Base-by-base conservation (phyloP, 64 coral and sea anemone species). In the Montipora sp. region DNA sequence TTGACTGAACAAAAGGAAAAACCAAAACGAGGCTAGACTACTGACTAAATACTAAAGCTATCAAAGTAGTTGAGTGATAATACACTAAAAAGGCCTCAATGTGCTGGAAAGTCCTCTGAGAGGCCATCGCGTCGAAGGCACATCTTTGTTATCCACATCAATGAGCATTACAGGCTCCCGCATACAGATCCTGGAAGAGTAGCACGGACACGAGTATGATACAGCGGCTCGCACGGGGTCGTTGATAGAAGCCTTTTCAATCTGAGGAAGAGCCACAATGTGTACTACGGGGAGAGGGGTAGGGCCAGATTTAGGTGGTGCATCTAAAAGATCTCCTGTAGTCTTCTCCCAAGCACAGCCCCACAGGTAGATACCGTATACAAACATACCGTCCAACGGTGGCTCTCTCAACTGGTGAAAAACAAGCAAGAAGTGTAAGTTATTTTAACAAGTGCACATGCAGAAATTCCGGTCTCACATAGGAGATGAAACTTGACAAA, bases 341-440 rank as follows among this genome's bases (percentile, higher is more conserved):
- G 98, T 99, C 80, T 99, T 99, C 80, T 99, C 98, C 98, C 98
- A 99, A 0, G 98, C 98, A 90, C 98, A 99, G 2, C 94, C 98
- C 98, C 98, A 99, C 46, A 99, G 92, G 66, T 96, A 96, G 51
- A 99, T 92, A 48, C 98, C 98, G 53, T 99, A 99, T 4, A 99
- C 89, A 49, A 99, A 99, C 72, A 99, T 92, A 4, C 98, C 98
- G 51, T 99, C 98, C 10, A 96, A 80, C 16, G 98, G 98, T 68
- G 98, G 98, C 75, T 99, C 98, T 45, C 98, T 80, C 8, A 99
- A 77, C 98, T 99, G 73, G 44, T 92, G 60, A 90, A 67, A 47
- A 21, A 78, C 59, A 22, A 77, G 12, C 14, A 57, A 75, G 11
- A 57, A 57, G 11, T 57, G 53, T 8, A 57, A 57, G 11, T 1